These are phyloP conservation scores for Physeter macrocephalus DNA, from an alignment of 2,113 vertebrate genomes.

Conservation along the genomic window DNA sequence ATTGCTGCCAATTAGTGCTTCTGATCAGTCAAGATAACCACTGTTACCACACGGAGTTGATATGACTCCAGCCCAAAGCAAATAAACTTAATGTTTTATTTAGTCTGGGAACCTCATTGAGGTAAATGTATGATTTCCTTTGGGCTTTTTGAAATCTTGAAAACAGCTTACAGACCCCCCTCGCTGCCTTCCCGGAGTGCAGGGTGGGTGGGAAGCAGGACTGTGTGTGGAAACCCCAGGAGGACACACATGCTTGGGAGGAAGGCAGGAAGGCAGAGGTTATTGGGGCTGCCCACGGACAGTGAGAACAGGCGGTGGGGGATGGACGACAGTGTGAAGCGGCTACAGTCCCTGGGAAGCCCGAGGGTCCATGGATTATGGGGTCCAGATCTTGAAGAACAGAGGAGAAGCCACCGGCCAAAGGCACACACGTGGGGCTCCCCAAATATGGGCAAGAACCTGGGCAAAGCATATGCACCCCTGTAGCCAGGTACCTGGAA, in stretches of 20 bases:
- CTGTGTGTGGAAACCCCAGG: not conserved
- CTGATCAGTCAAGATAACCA: slow-evolving; percentile 54
- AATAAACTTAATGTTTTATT: slow-evolving; percentile 66
- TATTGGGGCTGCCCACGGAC: not conserved
- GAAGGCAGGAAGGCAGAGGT: not conserved
- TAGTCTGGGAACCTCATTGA: slow-evolving; percentile 66
- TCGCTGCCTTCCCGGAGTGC: not conserved
- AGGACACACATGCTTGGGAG: not conserved
- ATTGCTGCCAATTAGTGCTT: slow-evolving; percentile 51
- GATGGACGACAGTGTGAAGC: not conserved
- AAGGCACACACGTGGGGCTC: too few species aligned
- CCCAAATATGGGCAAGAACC: not conserved
- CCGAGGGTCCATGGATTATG: fast-evolving
- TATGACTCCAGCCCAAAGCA: slow-evolving; percentile 58
- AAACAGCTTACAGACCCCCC: slow-evolving; percentile 34
- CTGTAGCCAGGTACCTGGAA: not conserved
- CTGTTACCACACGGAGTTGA: slow-evolving; percentile 6
- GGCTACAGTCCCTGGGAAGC: not conserved
- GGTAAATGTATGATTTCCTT: slow-evolving; percentile 60
- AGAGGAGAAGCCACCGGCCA: not conserved
- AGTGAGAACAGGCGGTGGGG: fast-evolving
- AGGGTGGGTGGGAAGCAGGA: not conserved
- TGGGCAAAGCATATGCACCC: fast-evolving
- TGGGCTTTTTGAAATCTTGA: slow-evolving; percentile 56
- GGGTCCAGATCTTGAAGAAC: not conserved